Percentiles rank a stretch among this genome's conserved stretches.
Evolutionary conservation across 2,797 vertebrate genomes (phyloP).

Genomic region (Siniperca scherzeri): DNA sequence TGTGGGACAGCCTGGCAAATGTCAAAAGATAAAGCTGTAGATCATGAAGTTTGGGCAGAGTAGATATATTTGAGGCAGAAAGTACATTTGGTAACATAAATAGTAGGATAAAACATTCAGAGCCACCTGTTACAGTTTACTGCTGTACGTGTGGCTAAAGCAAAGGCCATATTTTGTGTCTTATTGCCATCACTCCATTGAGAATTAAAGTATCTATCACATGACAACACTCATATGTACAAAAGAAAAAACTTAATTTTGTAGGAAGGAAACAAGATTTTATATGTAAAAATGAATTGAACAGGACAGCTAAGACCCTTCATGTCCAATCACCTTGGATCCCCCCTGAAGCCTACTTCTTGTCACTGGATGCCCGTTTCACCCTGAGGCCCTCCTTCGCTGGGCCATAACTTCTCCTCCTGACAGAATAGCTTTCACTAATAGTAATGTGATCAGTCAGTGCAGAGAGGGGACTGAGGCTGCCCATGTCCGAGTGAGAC

Average conservation of each 20-base stretch:
- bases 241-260: constrained; percentile 18
- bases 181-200: background rate
- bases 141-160: background rate
- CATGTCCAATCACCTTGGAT: constrained; percentile 68
- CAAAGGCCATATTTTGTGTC: background rate
- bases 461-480: constrained; percentile 69
- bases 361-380: constrained; percentile 69
- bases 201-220: constrained; percentile 3
- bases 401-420: constrained; percentile 67
- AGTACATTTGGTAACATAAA: constrained; percentile 12
- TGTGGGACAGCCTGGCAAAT: constrained; percentile 16
- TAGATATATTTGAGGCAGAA: background rate
- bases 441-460: constrained; percentile 84
- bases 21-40: constrained; percentile 16
- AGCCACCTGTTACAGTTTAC: constrained; percentile 20
- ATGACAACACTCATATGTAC: constrained; percentile 2
- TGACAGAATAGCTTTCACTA: constrained; percentile 76
- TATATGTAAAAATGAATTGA: constrained; percentile 39
- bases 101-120: constrained; percentile 4
- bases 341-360: constrained; percentile 50
- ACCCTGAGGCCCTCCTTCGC: constrained; percentile 50
- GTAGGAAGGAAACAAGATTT: constrained; percentile 40
- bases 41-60: constrained; percentile 8
- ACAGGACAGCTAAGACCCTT: constrained; percentile 59
- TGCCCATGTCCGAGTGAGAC: constrained; percentile 69